phyloP scores from a whole-genome alignment of 2,113 vertebrate genomes.

The Eira barbara region DNA sequence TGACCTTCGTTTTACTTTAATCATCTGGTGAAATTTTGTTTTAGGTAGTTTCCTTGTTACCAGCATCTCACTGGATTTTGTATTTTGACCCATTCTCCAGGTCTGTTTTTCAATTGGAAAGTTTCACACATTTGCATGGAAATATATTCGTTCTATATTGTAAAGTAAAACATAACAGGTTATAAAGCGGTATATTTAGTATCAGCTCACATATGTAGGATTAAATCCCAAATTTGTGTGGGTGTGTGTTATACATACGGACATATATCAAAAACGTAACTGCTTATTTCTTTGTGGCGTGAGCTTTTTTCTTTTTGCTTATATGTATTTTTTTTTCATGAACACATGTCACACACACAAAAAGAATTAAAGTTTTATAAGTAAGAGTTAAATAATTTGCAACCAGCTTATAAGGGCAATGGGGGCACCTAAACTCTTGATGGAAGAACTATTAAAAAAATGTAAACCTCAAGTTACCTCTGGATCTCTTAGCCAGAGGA shows the following conservation, averaged over 20 bases:
- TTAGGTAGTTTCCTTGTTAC: conserved; percentile 60
- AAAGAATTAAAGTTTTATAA: conserved; percentile 51
- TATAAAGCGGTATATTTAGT: conserved; percentile 61
- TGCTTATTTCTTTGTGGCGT: conserved; percentile 54
- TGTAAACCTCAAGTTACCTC: conserved; percentile 63
- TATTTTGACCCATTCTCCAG: conserved; percentile 57
- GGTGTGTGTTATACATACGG: neutral
- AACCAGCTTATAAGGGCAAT: conserved; percentile 58
- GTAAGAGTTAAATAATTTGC: conserved; percentile 53
- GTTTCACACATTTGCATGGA: conserved; percentile 66
- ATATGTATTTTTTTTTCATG: conserved; percentile 72
- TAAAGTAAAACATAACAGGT: conserved; percentile 39
- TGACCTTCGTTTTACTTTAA: conserved; percentile 58
- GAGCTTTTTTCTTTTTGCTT: conserved; percentile 53
- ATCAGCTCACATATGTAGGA: conserved; percentile 52
- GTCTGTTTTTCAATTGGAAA: conserved; percentile 54
- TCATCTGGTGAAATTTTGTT: conserved; percentile 58
- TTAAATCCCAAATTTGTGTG: conserved; percentile 47
- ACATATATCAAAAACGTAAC: conserved; percentile 48
- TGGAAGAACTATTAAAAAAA: conserved; percentile 58
- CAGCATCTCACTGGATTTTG: conserved; percentile 64
- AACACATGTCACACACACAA: conserved; percentile 38
- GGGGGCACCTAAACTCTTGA: conserved; percentile 53
- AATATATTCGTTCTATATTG: conserved; percentile 54
- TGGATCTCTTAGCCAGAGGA: conserved; percentile 61